Base-by-base conservation (phyloP, 2,797 vertebrate genomes). In the Lutjanus argentimaculatus region DNA sequence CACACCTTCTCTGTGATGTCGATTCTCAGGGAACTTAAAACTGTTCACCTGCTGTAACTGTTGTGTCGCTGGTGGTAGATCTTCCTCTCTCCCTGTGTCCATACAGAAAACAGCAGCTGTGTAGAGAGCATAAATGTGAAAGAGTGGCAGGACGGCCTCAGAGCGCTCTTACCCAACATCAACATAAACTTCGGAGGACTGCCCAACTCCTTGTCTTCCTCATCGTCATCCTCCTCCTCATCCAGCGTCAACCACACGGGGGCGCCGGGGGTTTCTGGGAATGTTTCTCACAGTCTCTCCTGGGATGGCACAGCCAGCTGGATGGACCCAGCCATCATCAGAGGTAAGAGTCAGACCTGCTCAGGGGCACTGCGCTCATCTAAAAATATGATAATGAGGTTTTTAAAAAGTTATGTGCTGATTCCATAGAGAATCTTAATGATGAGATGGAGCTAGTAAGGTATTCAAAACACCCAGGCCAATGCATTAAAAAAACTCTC, bases 141-240 rank as follows among this genome's bases (percentile, higher is more conserved):
- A 95, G 97, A 98, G 94, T 98, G 97, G 97, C 97, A 98, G 94
- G 97, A 98, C 84, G 97, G 97, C 93, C 97, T 98, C 91, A 96
- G 97, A 95, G 97, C 97, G 73, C 97, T 98, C 94, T 96, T 98
- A 94, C 97, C 97, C 94, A 98, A 98, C 96, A 98, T 98, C 96
- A 98, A 98, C 97, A 98, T 98, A 95, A 98, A 96, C 96, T 98
- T 98, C 95, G 97, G 97, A 94, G 97, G 97, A 92, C 96, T 97
- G 93, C 96, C 97, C 92, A 97, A 96, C 97, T 96, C 97, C 89
- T 96, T 96, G 59, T 97, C 97, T 92, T 93, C 91, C n/a, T 95
- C 93, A 16, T 87, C 84, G 12, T 89, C 90, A 9, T 91, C 86
- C 7, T 89, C 86, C 16, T 96, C 84, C n/a, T 85, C 80, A 16